Evolutionary conservation across 2,113 vertebrate genomes (phyloP).

Genomic region (Engystomops pustulosus): DNA sequence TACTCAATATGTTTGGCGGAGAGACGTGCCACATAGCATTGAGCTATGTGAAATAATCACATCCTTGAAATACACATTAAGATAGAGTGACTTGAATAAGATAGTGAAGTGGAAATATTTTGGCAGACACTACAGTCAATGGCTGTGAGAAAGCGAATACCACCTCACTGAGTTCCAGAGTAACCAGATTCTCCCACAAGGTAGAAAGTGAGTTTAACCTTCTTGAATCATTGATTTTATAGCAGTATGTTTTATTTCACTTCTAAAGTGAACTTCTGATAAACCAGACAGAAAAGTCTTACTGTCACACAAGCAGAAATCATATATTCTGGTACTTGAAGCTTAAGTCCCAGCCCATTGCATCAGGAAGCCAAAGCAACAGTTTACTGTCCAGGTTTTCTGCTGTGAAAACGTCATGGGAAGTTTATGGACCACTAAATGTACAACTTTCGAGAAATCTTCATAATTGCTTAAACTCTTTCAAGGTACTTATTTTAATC

Average conservation of each 20-base stretch:
- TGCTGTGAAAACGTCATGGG: background rate
- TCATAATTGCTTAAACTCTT: background rate
- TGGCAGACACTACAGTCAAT: conserved; percentile 24
- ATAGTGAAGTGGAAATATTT: conserved; percentile 43
- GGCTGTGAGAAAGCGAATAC: conserved; percentile 26
- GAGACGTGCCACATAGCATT: conserved; percentile 33
- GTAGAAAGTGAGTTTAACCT: background rate
- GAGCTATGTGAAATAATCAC: conserved; percentile 33
- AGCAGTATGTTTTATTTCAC: background rate
- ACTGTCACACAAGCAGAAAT: background rate
- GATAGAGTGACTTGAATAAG: conserved; percentile 26
- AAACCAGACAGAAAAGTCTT: background rate
- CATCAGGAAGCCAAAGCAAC: background rate
- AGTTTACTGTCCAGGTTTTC: background rate
- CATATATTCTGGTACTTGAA: background rate
- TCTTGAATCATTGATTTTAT: conserved; percentile 21
- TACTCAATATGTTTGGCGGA: conserved; percentile 16
- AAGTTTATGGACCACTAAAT: background rate
- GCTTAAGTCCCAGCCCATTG: background rate
- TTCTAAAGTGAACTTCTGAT: background rate
- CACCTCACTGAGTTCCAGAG: background rate
- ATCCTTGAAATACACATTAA: conserved; percentile 32
- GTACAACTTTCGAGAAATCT: background rate
- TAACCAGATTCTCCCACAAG: conserved; percentile 52
- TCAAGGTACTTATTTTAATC: no score